A percentile compares a stretch with the other conserved stretches of the same genome.
Conservation (phyloP, 35 echinoderm and acorn worm genomes). For the Heliocidaris erythrogramma region DNA sequence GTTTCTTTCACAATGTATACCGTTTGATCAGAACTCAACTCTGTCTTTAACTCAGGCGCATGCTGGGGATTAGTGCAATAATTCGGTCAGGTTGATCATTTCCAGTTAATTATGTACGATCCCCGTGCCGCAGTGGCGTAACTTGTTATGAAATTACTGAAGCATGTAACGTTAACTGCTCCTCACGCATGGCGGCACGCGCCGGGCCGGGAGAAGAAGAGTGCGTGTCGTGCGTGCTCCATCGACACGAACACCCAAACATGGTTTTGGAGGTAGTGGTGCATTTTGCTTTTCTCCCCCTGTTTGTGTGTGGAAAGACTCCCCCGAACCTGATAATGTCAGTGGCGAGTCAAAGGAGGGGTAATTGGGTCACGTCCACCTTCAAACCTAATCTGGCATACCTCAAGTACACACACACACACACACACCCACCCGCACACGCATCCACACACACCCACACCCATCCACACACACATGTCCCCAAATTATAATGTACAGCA, state of each 20-base stretch:
- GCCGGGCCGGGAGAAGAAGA: background rate
- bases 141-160: background rate
- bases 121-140: background rate
- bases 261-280: background rate
- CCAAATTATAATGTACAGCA: too few relatives aligned
- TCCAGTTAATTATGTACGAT: constrained; percentile 1
- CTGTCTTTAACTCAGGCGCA: background rate
- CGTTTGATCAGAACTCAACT: too few relatives aligned
- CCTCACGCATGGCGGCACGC: background rate
- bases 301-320: too few relatives aligned
- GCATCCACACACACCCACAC: too few relatives aligned
- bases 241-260: background rate
- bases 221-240: background rate
- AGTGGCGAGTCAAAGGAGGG: too few relatives aligned
- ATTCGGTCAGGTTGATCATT: background rate
- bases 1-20: too few relatives aligned
- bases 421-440: too few relatives aligned
- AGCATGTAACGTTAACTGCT: background rate
- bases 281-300: background rate
- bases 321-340: too few relatives aligned
- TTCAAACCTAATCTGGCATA: too few relatives aligned
- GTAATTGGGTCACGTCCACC: too few relatives aligned
- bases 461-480: too few relatives aligned
- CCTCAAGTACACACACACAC: too few relatives aligned
- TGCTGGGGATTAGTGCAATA: background rate